Percentiles rank a stretch among this genome's conserved stretches.
phyloP scores from a whole-genome alignment of 2,113 vertebrate genomes.

The Amia ocellicauda region DNA sequence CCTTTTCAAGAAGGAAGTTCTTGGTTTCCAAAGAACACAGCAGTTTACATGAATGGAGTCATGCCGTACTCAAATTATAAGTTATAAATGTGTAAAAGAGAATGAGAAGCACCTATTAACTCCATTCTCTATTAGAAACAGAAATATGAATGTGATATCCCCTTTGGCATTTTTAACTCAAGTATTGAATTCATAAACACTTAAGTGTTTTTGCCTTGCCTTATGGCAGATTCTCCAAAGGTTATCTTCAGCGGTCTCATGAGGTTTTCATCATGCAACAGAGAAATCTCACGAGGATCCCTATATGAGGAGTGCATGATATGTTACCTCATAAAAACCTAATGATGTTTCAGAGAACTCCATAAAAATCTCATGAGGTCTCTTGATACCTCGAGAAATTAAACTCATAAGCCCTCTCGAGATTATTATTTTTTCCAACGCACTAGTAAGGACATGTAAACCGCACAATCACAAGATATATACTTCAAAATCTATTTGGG shows the following conservation, averaged over 20 bases:
- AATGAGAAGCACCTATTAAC: neutral
- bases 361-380: conserved; percentile 62
- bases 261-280: conserved; percentile 51
- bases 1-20: too few relatives aligned
- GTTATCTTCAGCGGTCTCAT: conserved; percentile 57
- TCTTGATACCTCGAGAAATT: conserved; percentile 57
- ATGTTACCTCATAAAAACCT: conserved; percentile 63
- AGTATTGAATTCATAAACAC: conserved; percentile 72
- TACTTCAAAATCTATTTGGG: neutral
- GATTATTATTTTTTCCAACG: conserved; percentile 49
- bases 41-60: too few relatives aligned
- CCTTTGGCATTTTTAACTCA: conserved; percentile 72
- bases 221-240: conserved; percentile 57
- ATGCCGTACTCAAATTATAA: too few relatives aligned
- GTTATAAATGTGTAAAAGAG: too few relatives aligned
- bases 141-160: conserved; percentile 70
- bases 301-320: conserved; percentile 40
- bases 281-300: conserved; percentile 40
- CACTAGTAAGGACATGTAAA: conserved; percentile 27
- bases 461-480: neutral
- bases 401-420: conserved; percentile 53
- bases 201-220: conserved; percentile 59
- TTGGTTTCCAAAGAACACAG: too few relatives aligned
- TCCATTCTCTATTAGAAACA: conserved; percentile 40
- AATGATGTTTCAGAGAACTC: conserved; percentile 63